phyloP scores from a whole-genome alignment of 2,113 vertebrate species.

The Tonatia bakeri region DNA sequence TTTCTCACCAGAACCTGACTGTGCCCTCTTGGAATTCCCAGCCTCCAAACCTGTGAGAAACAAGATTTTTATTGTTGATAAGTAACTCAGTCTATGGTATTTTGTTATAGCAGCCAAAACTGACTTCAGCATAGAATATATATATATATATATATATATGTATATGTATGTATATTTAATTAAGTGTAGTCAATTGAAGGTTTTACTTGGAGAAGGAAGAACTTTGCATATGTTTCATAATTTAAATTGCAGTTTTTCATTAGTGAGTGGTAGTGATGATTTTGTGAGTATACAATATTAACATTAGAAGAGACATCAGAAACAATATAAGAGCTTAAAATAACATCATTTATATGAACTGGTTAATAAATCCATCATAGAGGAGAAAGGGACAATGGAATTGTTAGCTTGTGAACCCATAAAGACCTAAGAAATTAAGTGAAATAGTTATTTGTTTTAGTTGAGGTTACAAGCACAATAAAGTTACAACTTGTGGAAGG shows the following conservation, averaged over 20 bases:
- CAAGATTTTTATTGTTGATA: neutral
- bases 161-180: too few species aligned
- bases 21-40: neutral
- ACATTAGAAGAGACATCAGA: neutral
- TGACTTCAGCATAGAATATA: neutral
- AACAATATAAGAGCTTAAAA: neutral
- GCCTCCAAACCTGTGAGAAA: neutral
- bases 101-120: neutral
- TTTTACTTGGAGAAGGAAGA: neutral
- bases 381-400: neutral
- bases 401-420: neutral
- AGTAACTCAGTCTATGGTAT: neutral
- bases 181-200: neutral
- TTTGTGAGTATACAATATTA: neutral
- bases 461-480: neutral
- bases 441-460: neutral
- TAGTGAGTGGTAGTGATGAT: neutral
- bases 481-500: neutral
- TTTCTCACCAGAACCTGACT: neutral
- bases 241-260: neutral
- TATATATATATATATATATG: too few species aligned
- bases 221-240: neutral
- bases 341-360: neutral
- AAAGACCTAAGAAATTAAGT: neutral
- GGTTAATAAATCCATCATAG: neutral